Conservation (phyloP, 2,797 vertebrate species). For the Sebastolobus alascanus region DNA sequence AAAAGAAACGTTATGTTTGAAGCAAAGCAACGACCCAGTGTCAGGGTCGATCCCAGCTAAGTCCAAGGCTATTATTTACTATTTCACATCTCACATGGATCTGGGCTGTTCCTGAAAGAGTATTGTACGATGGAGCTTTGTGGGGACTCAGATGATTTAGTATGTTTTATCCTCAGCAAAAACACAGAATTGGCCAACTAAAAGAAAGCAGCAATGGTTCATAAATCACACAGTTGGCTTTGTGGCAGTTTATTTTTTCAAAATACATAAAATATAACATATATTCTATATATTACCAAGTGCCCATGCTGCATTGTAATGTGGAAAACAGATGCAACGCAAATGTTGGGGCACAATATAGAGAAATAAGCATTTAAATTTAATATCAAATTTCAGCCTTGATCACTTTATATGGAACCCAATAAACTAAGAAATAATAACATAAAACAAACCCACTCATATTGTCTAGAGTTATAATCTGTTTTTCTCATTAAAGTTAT, state of each 20-base stretch:
- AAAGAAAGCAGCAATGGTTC: constrained; percentile 44
- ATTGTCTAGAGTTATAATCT: background rate
- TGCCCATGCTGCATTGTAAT: constrained; percentile 11
- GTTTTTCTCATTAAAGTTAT: constrained; percentile 34
- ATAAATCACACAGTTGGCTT: constrained; percentile 50
- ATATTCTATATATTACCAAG: constrained; percentile 12
- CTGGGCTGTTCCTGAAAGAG: constrained; percentile 53
- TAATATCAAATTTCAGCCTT: constrained; percentile 12
- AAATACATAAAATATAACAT: constrained; percentile 3
- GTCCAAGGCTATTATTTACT: constrained; percentile 76
- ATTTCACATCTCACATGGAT: constrained; percentile 68
- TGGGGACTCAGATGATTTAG: constrained; percentile 58
- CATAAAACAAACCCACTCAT: constrained; percentile 13
- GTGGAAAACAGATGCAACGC: constrained; percentile 9
- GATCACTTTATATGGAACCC: background rate
- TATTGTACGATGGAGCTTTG: constrained; percentile 52
- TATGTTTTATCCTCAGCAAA: constrained; percentile 54
- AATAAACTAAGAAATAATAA: constrained; percentile 12
- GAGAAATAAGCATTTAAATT: background rate
- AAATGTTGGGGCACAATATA: background rate
- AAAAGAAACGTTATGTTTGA: constrained; percentile 73
- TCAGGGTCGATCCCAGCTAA: constrained; percentile 66
- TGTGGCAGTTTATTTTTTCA: constrained; percentile 6
- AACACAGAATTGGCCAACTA: constrained; percentile 45
- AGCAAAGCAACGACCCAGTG: constrained; percentile 72